Conservation (phyloP, 2,113 vertebrate genomes). For the Chauna torquata region DNA sequence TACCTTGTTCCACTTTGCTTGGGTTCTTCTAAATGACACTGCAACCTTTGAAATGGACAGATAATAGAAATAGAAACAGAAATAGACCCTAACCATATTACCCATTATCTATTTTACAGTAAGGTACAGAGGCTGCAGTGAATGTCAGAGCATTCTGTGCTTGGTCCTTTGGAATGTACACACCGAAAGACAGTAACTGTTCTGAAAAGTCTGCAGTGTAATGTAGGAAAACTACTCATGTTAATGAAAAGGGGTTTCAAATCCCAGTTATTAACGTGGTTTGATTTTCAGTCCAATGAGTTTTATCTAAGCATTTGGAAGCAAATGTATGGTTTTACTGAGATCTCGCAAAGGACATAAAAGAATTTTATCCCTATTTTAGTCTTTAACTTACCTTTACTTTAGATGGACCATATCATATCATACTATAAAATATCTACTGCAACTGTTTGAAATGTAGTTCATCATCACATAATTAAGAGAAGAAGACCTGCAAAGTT, state of each 20-base stretch:
- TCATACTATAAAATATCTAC: neutral
- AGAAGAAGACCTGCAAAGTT: neutral
- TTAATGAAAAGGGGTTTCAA: neutral
- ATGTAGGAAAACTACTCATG: neutral
- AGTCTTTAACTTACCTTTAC: neutral
- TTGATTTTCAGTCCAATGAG: neutral
- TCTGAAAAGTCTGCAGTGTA: neutral
- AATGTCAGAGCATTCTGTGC: neutral
- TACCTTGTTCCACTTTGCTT: neutral
- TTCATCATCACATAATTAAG: neutral
- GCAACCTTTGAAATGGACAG: neutral
- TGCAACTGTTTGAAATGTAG: neutral
- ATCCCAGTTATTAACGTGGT: neutral
- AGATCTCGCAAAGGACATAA: neutral
- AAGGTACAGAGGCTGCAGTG: neutral
- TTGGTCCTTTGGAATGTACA: neutral
- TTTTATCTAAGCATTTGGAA: neutral
- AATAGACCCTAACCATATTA: neutral
- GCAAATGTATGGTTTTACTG: neutral
- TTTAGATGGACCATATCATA: neutral
- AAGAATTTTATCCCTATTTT: neutral
- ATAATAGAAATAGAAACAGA: neutral
- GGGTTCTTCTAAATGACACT: neutral
- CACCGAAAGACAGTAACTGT: neutral
- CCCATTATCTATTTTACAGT: neutral